Evolutionary conservation across 2,888 invertebrate genomes (phyloP).

Genomic region (Pilophorus perplexus): DNA sequence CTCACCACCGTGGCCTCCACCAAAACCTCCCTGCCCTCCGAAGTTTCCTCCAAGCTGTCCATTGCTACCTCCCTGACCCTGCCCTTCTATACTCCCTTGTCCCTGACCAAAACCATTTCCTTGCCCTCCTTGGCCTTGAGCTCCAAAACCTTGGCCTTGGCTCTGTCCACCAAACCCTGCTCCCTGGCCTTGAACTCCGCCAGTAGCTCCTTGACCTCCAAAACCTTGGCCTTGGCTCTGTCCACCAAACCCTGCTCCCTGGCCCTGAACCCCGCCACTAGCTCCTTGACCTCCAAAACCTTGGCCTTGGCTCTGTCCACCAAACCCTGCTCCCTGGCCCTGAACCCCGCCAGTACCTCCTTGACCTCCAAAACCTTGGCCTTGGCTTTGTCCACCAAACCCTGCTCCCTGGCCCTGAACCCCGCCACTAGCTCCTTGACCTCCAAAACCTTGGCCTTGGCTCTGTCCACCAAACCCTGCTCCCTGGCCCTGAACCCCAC

Average conservation of each 20-base stretch:
- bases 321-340: slow-evolving; percentile 32
- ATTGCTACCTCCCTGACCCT: neutral
- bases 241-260: slow-evolving; percentile 16
- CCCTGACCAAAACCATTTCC: neutral
- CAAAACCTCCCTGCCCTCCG: slow-evolving; percentile 1
- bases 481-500: neutral
- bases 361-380: slow-evolving; percentile 18
- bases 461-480: slow-evolving; percentile 3
- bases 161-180: neutral
- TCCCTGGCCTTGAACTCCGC: neutral
- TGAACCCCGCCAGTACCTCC: neutral
- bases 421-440: neutral
- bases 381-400: slow-evolving; percentile 16
- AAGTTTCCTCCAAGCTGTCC: slow-evolving; percentile 3
- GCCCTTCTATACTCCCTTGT: neutral
- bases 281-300: neutral
- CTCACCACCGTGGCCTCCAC: slow-evolving; percentile 7
- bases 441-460: neutral
- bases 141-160: neutral
- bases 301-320: neutral
- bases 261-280: neutral
- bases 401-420: slow-evolving; percentile 7
- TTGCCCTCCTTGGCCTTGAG: neutral
- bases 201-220: neutral
- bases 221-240: neutral